Conservation (phyloP, 2,113 vertebrate genomes). For the Donacobius atricapilla region DNA sequence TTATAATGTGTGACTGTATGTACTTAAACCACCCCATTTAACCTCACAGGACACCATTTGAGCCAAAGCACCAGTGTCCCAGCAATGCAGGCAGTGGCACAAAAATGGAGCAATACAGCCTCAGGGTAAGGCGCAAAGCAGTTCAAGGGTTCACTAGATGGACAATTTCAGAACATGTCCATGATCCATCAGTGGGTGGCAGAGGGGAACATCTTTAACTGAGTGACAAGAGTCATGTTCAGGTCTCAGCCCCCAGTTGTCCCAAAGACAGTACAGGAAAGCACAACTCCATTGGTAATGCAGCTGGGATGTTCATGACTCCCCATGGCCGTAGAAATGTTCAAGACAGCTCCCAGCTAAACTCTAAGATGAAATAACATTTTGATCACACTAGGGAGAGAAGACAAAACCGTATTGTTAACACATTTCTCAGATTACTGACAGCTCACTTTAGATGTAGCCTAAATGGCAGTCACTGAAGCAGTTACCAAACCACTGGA, state of each 20-base stretch:
- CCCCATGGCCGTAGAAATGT: background rate
- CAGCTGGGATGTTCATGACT: background rate
- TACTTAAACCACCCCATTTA: background rate
- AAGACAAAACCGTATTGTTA: background rate
- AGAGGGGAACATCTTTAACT: background rate
- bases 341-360: background rate
- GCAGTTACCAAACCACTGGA: background rate
- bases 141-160: background rate
- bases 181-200: background rate
- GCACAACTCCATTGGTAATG: background rate
- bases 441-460: background rate
- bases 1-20: background rate
- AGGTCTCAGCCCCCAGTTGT: background rate
- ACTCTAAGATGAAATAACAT: background rate
- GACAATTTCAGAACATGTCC: background rate
- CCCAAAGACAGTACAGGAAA: background rate
- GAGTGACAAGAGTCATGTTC: background rate
- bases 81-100: background rate
- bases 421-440: background rate
- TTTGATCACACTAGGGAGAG: background rate
- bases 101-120: background rate
- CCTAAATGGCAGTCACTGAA: background rate
- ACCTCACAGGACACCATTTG: background rate
- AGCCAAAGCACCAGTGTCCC: rapidly evolving
- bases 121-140: background rate